A percentile compares a stretch with the other conserved stretches of the same genome.
Evolutionary conservation across 2,888 invertebrate genomes (phyloP).

Genomic region (Cephus nigrinus): DNA sequence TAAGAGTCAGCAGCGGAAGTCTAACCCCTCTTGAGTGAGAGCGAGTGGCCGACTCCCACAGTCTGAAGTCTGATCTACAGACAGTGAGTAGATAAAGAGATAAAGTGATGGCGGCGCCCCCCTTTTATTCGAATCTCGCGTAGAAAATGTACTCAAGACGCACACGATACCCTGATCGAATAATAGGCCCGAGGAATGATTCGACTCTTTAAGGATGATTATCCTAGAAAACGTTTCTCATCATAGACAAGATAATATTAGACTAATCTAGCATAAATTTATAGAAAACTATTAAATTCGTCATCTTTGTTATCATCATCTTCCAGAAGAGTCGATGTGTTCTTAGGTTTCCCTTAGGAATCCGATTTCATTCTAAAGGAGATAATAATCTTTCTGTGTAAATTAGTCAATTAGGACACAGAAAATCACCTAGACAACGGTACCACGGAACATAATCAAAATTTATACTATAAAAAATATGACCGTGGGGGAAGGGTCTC

Average conservation of each 20-base stretch:
- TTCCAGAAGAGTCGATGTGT: neutral
- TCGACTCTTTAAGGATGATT: slow-evolving; percentile 8
- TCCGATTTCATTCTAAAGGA: neutral
- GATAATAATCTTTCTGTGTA: neutral
- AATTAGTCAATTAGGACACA: neutral
- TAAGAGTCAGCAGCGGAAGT: slow-evolving; percentile 66
- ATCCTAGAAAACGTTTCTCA: neutral
- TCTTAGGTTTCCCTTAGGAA: neutral
- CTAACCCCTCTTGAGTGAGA: slow-evolving; percentile 65
- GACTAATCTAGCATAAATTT: neutral
- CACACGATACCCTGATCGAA: neutral
- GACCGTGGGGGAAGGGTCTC: slow-evolving; percentile 60
- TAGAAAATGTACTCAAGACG: slow-evolving; percentile 1
- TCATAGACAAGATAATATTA: neutral
- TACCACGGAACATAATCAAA: neutral
- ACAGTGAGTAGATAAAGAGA: slow-evolving; percentile 63
- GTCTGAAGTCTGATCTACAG: slow-evolving; percentile 64
- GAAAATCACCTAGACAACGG: neutral
- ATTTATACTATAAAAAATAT: slow-evolving; percentile 21
- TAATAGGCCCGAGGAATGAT: slow-evolving; percentile 3
- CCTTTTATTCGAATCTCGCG: slow-evolving; percentile 22
- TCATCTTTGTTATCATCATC: neutral
- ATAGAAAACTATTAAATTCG: neutral
- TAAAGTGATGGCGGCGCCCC: slow-evolving; percentile 50
- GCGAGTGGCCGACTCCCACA: slow-evolving; percentile 65